Conservation (phyloP, 2,797 vertebrate species). For the Hybognathus amarus region DNA sequence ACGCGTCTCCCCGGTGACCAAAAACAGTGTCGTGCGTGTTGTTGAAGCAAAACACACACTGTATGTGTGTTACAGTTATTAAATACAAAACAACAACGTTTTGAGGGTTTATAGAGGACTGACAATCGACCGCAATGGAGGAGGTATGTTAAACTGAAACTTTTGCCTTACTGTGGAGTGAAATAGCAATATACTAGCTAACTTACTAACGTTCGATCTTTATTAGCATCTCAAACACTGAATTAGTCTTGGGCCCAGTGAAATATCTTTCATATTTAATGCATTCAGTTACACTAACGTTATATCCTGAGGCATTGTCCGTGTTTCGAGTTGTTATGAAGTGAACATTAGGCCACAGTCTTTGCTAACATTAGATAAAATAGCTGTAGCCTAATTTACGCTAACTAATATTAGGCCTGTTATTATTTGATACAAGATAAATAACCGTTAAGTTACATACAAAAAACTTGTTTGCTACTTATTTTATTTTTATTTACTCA, state of each 20-base stretch:
- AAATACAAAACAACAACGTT: background rate
- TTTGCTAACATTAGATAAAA: background rate
- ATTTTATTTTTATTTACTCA: too few relatives aligned
- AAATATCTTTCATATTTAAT: background rate
- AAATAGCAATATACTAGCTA: background rate
- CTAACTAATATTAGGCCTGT: background rate
- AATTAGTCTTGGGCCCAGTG: background rate
- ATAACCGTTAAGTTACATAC: background rate
- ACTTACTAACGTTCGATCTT: too few relatives aligned
- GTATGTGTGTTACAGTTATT: background rate
- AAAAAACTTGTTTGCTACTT: too few relatives aligned
- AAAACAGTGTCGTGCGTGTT: conserved; percentile 8
- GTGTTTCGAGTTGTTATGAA: background rate
- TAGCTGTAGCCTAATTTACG: too few relatives aligned
- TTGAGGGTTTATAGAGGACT: background rate
- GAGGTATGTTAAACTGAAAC: conserved; percentile 44
- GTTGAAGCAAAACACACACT: background rate
- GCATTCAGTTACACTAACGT: background rate
- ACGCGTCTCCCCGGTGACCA: conserved; percentile 52
- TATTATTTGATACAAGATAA: background rate
- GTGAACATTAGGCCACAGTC: background rate
- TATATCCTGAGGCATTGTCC: background rate
- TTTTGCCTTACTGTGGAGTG: background rate
- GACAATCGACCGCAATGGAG: conserved; percentile 44
- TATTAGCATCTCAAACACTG: background rate